A percentile compares a stretch with the other conserved stretches of the same genome.
Evolutionary conservation across 2,888 invertebrate genomes (phyloP).

Genomic region (Drosophila peninsularis): DNA sequence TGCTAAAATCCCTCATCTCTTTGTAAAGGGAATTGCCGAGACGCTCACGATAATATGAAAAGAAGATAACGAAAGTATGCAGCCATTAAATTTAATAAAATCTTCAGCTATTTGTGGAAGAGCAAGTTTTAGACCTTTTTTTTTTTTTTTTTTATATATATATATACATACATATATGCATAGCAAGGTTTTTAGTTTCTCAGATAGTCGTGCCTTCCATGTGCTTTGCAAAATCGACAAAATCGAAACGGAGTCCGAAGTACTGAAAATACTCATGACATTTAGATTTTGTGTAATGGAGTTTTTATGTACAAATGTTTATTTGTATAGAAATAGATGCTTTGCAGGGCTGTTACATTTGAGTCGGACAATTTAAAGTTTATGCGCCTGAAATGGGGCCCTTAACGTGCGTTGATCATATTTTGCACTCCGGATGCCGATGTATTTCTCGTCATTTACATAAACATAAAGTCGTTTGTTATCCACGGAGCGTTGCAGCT

Average conservation of each 20-base stretch:
- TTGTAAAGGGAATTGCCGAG: not conserved
- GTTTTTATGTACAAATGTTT: slow-evolving; percentile 53
- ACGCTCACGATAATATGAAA: not conserved
- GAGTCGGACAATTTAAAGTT: slow-evolving; percentile 63
- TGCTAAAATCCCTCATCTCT: too few species aligned
- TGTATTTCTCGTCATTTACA: slow-evolving; percentile 68
- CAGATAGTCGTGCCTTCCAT: not conserved
- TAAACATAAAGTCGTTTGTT: slow-evolving; percentile 75
- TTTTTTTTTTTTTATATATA: too few species aligned
- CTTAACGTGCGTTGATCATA: slow-evolving; percentile 64
- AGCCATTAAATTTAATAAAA: not conserved
- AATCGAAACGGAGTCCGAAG: slow-evolving; percentile 7
- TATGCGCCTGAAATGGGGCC: slow-evolving; percentile 52
- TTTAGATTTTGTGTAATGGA: slow-evolving; percentile 49
- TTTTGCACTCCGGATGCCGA: slow-evolving; percentile 73
- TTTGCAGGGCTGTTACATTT: slow-evolving; percentile 28
- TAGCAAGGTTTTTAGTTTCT: too few species aligned
- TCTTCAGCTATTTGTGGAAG: not conserved
- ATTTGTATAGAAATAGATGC: slow-evolving; percentile 10
- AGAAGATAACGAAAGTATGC: not conserved
- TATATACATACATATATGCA: too few species aligned
- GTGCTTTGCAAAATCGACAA: slow-evolving; percentile 31
- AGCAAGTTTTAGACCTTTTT: too few species aligned
- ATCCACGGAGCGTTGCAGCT: slow-evolving; percentile 42
- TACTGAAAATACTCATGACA: not conserved